Evolutionary conservation across 1,140 invertebrate genomes (phyloP).

Genomic region (Pemphigus obesinymphae): DNA sequence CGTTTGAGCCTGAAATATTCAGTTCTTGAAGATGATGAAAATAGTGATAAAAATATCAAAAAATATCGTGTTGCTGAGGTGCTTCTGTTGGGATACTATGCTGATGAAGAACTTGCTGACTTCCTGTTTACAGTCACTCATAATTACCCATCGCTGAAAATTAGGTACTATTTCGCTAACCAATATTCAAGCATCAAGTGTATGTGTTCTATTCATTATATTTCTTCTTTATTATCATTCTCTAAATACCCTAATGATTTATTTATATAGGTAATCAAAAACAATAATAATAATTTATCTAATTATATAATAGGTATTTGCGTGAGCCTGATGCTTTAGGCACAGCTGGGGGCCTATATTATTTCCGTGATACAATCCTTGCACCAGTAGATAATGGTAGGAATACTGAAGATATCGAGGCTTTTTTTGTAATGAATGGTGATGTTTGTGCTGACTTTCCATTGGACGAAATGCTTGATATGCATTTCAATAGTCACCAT

Average conservation of each 20-base stretch:
- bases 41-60: background rate
- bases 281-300: too few species aligned
- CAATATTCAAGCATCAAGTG: background rate
- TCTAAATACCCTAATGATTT: background rate
- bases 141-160: background rate
- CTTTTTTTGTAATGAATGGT: slow-evolving; percentile 94
- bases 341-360: slow-evolving; percentile 94
- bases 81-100: background rate
- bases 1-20: slow-evolving; percentile 49
- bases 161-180: background rate
- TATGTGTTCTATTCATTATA: background rate
- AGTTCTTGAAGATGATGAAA: background rate
- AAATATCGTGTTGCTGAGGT: background rate
- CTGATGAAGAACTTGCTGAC: background rate
- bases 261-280: background rate
- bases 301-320: slow-evolving; percentile 62
- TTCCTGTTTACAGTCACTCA: background rate
- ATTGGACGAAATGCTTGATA: slow-evolving; percentile 76
- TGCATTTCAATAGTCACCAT: slow-evolving; percentile 57
- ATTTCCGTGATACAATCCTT: slow-evolving; percentile 93
- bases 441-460: slow-evolving; percentile 98
- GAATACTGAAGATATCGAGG: slow-evolving; percentile 68
- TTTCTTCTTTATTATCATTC: background rate
- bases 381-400: slow-evolving; percentile 49
- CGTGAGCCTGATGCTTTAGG: slow-evolving; percentile 93